phyloP scores from a whole-genome alignment of 53 echinoderm and acorn worm species.

The Stichopus horrens region DNA sequence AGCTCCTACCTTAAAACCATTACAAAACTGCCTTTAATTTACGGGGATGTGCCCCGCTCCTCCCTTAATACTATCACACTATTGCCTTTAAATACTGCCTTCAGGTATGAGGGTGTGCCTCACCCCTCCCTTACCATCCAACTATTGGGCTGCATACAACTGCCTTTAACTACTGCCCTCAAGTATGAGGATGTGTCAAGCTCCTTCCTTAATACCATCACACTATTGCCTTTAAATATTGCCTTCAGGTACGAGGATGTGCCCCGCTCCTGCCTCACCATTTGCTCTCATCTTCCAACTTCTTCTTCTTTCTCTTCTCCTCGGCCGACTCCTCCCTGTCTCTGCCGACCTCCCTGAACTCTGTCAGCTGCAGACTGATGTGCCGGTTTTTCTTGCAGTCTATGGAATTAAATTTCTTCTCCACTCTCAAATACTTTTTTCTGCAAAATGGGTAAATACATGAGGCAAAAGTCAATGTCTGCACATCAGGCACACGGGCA shows the following conservation, averaged over 20 bases:
- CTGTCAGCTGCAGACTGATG: conserved; percentile 83
- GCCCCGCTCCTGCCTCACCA: conserved; percentile 54
- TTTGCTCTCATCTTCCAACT: conserved; percentile 94
- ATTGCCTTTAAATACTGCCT: too few relatives aligned
- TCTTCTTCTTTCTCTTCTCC: conserved; percentile 90
- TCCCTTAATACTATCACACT: too few relatives aligned
- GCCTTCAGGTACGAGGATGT: not conserved
- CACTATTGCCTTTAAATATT: not conserved
- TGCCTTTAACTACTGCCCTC: not conserved
- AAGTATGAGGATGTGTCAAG: conserved; percentile 82
- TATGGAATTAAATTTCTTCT: conserved; percentile 91
- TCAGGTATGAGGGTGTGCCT: too few relatives aligned
- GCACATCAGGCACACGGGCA: too few relatives aligned
- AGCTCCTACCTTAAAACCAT: too few relatives aligned
- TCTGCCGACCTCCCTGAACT: conserved; percentile 79
- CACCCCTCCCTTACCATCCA: too few relatives aligned
- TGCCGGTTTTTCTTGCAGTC: conserved; percentile 70
- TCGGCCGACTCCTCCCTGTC: conserved; percentile 81
- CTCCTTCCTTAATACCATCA: conserved; percentile 45
- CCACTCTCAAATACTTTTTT: conserved; percentile 77
- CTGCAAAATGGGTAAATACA: conserved; percentile 33
- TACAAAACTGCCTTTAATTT: too few relatives aligned
- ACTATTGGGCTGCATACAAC: too few relatives aligned
- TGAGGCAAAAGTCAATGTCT: too few relatives aligned
- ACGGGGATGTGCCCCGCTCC: too few relatives aligned